A percentile compares a stretch with the other conserved stretches of the same genome.
phyloP scores from a whole-genome alignment of 2,113 vertebrate genomes.

The Terrapene triunguis region DNA sequence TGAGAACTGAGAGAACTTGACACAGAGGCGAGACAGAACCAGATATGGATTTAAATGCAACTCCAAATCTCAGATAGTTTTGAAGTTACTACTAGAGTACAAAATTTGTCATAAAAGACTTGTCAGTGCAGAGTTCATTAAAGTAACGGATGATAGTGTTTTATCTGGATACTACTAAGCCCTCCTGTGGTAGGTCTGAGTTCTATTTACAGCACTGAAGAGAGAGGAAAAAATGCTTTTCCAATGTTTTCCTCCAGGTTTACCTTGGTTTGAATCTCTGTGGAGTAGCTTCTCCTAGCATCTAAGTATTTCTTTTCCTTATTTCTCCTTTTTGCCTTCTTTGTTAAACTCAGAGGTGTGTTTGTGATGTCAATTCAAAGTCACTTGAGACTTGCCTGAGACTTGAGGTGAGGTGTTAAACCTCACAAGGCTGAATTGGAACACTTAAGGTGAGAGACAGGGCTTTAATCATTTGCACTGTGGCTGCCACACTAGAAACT shows the following conservation, averaged over 20 bases:
- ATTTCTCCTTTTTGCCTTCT: conserved; percentile 60
- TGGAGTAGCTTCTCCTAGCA: conserved; percentile 46
- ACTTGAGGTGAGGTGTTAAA: conserved; percentile 78
- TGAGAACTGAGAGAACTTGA: conserved; percentile 77
- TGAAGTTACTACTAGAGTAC: conserved; percentile 69
- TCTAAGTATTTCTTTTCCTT: conserved; percentile 56
- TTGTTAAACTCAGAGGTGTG: conserved; percentile 80
- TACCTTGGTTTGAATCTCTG: conserved; percentile 51
- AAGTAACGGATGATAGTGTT: conserved; percentile 79
- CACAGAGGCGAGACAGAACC: conserved; percentile 67
- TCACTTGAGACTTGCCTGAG: conserved; percentile 63
- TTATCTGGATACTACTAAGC: conserved; percentile 71
- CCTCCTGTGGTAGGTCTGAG: neutral
- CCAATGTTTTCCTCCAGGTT: conserved; percentile 65
- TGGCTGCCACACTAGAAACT: conserved; percentile 59
- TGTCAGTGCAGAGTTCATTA: conserved; percentile 83
- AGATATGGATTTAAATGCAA: conserved; percentile 73
- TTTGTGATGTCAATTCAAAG: conserved; percentile 78
- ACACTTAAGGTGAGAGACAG: conserved; percentile 76
- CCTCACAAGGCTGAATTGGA: conserved; percentile 72
- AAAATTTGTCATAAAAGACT: conserved; percentile 82
- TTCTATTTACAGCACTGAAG: conserved; percentile 53
- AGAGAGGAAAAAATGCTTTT: conserved; percentile 38
- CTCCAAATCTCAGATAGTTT: conserved; percentile 75
- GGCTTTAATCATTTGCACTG: conserved; percentile 77